These are phyloP conservation scores for Bombus difficillimus DNA, from an alignment of 1,140 invertebrate genomes.

Conservation along the genomic window DNA sequence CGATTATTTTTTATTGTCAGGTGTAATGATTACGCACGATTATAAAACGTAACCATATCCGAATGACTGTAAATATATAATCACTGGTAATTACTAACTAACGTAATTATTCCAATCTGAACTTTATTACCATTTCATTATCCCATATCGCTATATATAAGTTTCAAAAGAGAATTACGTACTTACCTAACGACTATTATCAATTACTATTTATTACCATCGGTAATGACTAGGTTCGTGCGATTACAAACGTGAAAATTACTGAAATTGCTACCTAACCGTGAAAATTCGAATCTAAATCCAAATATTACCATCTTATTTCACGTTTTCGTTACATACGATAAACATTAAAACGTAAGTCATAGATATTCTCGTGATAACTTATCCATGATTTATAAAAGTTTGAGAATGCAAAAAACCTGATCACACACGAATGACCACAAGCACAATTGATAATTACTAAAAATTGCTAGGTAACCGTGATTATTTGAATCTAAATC, in stretches of 20 bases:
- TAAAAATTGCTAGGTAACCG: too few relatives aligned
- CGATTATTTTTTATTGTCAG: background rate
- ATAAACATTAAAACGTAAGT: too few relatives aligned
- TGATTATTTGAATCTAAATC: too few relatives aligned
- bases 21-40: background rate
- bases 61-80: background rate
- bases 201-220: background rate
- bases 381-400: too few relatives aligned
- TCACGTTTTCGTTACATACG: too few relatives aligned
- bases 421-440: too few relatives aligned
- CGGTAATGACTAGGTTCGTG: background rate
- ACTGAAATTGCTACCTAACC: too few relatives aligned
- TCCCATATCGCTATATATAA: background rate
- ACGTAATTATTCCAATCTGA: background rate
- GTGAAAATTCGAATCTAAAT: too few relatives aligned
- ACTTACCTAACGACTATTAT: background rate
- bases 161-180: background rate
- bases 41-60: background rate
- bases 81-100: background rate
- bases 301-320: too few relatives aligned
- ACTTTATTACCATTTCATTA: background rate
- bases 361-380: too few relatives aligned
- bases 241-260: background rate
- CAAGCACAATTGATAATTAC: too few relatives aligned
- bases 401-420: too few relatives aligned